Percentiles rank a stretch among this genome's conserved stretches.
Conservation (phyloP, 2,797 vertebrate genomes). For the Falco rusticolus region DNA sequence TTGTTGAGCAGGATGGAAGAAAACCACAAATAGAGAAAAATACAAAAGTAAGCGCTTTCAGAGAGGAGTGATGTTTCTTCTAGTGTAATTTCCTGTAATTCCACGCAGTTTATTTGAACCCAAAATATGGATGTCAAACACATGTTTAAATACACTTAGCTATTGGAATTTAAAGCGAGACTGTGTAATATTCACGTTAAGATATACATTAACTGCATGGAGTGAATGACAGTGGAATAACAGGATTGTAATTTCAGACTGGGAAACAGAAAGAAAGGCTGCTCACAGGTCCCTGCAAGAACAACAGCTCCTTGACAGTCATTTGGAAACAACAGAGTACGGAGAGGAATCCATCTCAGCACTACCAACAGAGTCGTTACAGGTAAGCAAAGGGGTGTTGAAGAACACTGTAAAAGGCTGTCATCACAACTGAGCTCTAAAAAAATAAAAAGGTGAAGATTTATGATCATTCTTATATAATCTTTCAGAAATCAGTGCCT, state of each 20-base stretch:
- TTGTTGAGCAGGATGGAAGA: neutral
- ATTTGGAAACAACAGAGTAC: slow-evolving; percentile 25
- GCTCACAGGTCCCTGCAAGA: slow-evolving; percentile 60
- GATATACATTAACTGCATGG: neutral
- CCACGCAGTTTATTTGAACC: neutral
- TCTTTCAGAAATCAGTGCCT: neutral
- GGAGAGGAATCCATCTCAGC: slow-evolving; percentile 26
- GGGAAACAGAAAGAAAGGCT: slow-evolving; percentile 45
- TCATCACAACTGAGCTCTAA: neutral
- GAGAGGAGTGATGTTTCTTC: neutral
- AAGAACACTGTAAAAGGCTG: neutral
- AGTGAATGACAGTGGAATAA: neutral
- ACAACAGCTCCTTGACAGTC: slow-evolving; percentile 69
- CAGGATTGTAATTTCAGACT: slow-evolving; percentile 63
- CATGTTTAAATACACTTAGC: neutral
- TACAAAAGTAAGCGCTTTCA: neutral
- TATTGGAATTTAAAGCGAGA: neutral
- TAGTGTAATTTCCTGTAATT: neutral
- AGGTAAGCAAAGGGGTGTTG: slow-evolving; percentile 67
- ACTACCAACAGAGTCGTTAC: neutral
- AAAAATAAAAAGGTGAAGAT: neutral
- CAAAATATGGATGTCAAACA: neutral
- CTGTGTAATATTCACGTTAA: neutral
- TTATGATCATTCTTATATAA: neutral
- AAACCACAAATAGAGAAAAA: neutral